phyloP scores from a whole-genome alignment of 1,140 invertebrate species.

The Cotesia glomerata region DNA sequence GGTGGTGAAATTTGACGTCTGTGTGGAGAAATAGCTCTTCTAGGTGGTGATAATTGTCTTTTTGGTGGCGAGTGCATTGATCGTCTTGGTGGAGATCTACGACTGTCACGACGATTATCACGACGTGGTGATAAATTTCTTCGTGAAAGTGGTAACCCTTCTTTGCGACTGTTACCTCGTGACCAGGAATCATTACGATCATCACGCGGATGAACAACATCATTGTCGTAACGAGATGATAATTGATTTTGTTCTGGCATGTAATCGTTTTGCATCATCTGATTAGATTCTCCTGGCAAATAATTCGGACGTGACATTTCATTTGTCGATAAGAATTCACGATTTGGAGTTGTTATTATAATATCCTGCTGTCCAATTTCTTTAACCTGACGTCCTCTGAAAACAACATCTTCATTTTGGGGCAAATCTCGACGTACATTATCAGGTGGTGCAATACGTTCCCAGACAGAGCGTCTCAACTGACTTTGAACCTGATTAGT shows the following conservation, averaged over 20 bases:
- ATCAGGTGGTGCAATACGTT: slow-evolving; percentile 54
- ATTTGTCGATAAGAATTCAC: slow-evolving; percentile 31
- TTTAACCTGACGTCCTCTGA: slow-evolving; percentile 51
- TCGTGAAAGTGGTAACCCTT: not conserved
- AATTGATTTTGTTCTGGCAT: no score
- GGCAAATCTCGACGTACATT: slow-evolving; percentile 15
- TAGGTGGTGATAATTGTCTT: slow-evolving; percentile 36
- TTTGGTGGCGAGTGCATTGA: slow-evolving; percentile 26
- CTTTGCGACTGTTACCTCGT: no score
- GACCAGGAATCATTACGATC: not conserved
- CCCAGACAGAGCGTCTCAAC: slow-evolving; percentile 57
- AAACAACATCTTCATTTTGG: slow-evolving; percentile 24
- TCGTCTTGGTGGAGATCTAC: slow-evolving; percentile 23
- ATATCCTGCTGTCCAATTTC: slow-evolving; percentile 47
- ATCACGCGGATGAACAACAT: not conserved
- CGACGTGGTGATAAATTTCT: slow-evolving; percentile 16
- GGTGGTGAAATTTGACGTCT: slow-evolving; percentile 35
- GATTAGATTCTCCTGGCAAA: not conserved
- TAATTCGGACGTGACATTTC: slow-evolving; percentile 38
- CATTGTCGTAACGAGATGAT: no score
- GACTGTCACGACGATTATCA: not conserved
- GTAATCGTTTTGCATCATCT: not conserved
- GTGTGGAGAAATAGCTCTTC: slow-evolving; percentile 37
- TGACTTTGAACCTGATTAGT: slow-evolving; percentile 57
- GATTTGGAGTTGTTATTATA: slow-evolving; percentile 50